phyloP scores from a whole-genome alignment of 2,888 invertebrate genomes.

The Apamea anceps region DNA sequence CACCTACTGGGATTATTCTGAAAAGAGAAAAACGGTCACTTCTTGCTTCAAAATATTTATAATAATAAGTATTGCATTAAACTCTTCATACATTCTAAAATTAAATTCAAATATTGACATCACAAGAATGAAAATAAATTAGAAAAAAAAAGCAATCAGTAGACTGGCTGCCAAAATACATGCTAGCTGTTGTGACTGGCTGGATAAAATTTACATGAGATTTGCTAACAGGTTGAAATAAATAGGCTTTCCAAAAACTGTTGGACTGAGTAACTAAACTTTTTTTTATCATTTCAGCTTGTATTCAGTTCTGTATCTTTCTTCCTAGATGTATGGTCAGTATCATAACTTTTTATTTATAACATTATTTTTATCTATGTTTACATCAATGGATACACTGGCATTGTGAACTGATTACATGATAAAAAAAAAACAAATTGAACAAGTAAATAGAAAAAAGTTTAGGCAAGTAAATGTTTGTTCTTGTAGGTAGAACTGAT shows the following conservation, averaged over 20 bases:
- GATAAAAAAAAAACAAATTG: background rate
- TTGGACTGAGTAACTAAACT: background rate
- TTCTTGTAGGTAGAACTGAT: conserved; percentile 35
- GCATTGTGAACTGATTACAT: background rate
- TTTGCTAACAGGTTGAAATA: background rate
- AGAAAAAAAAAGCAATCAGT: background rate
- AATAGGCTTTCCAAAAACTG: background rate
- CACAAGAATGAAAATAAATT: background rate
- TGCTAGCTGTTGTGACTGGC: background rate
- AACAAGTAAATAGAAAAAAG: background rate
- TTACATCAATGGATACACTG: conserved; percentile 7
- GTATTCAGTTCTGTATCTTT: background rate
- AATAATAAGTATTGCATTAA: background rate
- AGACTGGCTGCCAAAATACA: background rate
- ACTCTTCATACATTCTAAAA: background rate
- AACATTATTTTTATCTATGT: background rate
- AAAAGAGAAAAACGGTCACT: background rate
- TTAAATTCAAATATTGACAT: background rate
- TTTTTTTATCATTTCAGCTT: background rate
- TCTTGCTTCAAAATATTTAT: background rate
- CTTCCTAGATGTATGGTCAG: background rate
- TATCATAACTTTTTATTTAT: background rate
- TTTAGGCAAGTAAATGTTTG: conserved; percentile 2
- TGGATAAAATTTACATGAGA: background rate
- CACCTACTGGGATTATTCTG: background rate